Conservation (phyloP, 1,140 invertebrate genomes). For the Cydia amplana region DNA sequence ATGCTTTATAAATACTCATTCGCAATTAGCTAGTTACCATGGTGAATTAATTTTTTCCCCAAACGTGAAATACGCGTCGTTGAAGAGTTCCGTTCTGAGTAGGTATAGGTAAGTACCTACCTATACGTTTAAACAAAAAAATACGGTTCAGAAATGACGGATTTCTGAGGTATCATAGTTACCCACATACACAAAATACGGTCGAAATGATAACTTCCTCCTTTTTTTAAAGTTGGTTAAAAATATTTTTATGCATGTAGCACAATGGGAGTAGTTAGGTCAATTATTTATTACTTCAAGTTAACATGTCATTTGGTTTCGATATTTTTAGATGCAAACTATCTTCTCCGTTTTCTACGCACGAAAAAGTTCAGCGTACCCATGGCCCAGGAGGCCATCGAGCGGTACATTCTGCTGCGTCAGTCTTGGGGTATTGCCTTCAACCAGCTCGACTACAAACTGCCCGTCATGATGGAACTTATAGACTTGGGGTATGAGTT, state of each 20-base stretch:
- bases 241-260: not conserved
- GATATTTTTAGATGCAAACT: constrained; percentile 83
- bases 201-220: too few species aligned
- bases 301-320: not conserved
- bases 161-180: too few species aligned
- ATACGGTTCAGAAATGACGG: too few species aligned
- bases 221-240: too few species aligned
- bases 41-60: too few species aligned
- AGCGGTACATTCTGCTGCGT: constrained; percentile 90
- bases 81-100: too few species aligned
- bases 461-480: constrained; percentile 85
- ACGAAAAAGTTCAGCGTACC: constrained; percentile 91
- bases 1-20: too few species aligned
- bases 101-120: too few species aligned
- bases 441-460: constrained; percentile 85
- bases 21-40: too few species aligned
- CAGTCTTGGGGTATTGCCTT: constrained; percentile 87
- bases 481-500: constrained; percentile 83
- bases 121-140: too few species aligned
- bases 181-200: too few species aligned
- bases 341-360: constrained; percentile 89
- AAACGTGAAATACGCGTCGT: too few species aligned
- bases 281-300: not conserved
- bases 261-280: not conserved
- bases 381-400: constrained; percentile 89